Conservation (phyloP, 2,113 vertebrate species). For the Poeciliopsis occidentalis region DNA sequence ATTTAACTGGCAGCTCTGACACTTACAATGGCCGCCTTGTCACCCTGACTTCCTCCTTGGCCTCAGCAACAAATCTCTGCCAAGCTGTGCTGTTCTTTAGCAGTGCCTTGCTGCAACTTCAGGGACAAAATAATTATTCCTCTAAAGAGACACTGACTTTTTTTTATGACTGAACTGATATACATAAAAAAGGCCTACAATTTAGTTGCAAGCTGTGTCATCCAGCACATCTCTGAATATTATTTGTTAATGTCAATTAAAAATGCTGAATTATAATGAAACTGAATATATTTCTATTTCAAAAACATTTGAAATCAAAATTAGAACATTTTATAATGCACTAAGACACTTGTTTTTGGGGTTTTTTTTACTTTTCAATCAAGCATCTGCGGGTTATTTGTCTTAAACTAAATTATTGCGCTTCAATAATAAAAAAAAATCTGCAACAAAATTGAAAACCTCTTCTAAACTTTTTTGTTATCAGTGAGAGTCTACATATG, state of each 20-base stretch:
- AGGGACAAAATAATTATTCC: constrained; percentile 4
- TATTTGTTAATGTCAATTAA: too few relatives aligned
- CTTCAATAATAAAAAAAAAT: too few relatives aligned
- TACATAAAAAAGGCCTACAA: neutral
- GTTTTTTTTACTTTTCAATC: too few relatives aligned
- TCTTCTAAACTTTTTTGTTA: too few relatives aligned
- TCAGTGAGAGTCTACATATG: too few relatives aligned
- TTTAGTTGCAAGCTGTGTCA: neutral
- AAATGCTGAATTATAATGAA: too few relatives aligned
- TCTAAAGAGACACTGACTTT: neutral
- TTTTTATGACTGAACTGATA: neutral
- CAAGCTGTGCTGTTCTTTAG: constrained; percentile 38
- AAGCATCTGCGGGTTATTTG: too few relatives aligned
- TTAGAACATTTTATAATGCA: neutral
- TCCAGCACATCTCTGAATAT: too few relatives aligned
- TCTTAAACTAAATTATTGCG: too few relatives aligned
- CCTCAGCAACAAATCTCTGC: constrained; percentile 44
- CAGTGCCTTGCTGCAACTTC: constrained; percentile 18
- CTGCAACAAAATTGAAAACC: too few relatives aligned
- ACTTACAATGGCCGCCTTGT: constrained; percentile 65
- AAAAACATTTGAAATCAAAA: neutral
- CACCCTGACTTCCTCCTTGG: constrained; percentile 34
- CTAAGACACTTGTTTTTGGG: too few relatives aligned
- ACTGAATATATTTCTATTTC: neutral
- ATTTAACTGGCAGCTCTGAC: constrained; percentile 30